Percentiles rank a stretch among this genome's conserved stretches.
Conservation (phyloP, 1,140 invertebrate genomes). For the fruit fly (Drosophila melanogaster) region Release_6_plus_ISO1_MT NC_004354.4:7409001-7409500, state of each 20-base stretch:
- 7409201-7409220: slow-evolving; percentile 9
- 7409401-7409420: slow-evolving; percentile 32
- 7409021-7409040: too few relatives aligned
- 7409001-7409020: not conserved
- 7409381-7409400: slow-evolving; percentile 18
- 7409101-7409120: not conserved
- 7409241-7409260: slow-evolving; percentile 2
- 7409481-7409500: slow-evolving; percentile 58
- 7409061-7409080: too few relatives aligned
- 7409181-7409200: not conserved
- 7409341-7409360: not conserved
- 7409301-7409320: slow-evolving; percentile 43
- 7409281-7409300: slow-evolving; percentile 5
- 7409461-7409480: slow-evolving; percentile 64
- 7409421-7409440: slow-evolving; percentile 79
- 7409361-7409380: not conserved
- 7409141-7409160: slow-evolving; percentile 5
- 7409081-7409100: not conserved
- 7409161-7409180: slow-evolving; percentile 9
- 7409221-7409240: slow-evolving; percentile 29
- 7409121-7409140: not conserved
- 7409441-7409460: slow-evolving; percentile 82
- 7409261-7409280: slow-evolving; percentile 4
- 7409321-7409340: slow-evolving; percentile 10
- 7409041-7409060: too few relatives aligned